Evolutionary conservation across 92 coral and sea anemone species (phyloP).

Genomic region (Palythoa grandis): DNA sequence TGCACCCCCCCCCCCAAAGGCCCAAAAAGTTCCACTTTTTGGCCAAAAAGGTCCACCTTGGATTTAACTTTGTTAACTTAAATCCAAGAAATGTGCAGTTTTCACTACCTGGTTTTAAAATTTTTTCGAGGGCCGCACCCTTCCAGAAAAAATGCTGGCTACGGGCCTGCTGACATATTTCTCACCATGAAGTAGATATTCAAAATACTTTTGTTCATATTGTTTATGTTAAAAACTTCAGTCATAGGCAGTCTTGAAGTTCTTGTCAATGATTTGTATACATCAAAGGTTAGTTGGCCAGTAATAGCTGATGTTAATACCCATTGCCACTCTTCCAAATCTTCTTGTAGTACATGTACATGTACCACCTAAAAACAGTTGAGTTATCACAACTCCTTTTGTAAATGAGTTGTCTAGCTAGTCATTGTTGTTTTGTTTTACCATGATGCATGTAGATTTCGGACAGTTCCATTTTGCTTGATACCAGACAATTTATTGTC

Average conservation of each 20-base stretch:
- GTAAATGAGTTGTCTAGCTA: slow-evolving; percentile 34
- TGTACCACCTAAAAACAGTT: slow-evolving; percentile 21
- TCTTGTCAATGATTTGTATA: slow-evolving; percentile 31
- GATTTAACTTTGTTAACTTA: slow-evolving; percentile 5
- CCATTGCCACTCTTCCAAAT: slow-evolving; percentile 34
- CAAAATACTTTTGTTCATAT: slow-evolving; percentile 32
- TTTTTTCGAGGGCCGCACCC: neutral
- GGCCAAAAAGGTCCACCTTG: slow-evolving; percentile 17
- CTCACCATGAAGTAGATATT: slow-evolving; percentile 14
- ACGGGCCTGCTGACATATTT: neutral
- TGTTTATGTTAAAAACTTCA: slow-evolving; percentile 37
- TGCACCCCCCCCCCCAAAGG: slow-evolving; percentile 8
- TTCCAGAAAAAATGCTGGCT: slow-evolving; percentile 1
- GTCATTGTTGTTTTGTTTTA: slow-evolving; percentile 28
- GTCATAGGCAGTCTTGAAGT: slow-evolving; percentile 38
- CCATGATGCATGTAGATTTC: slow-evolving; percentile 32
- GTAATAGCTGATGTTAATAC: slow-evolving; percentile 25
- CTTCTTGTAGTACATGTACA: slow-evolving; percentile 9
- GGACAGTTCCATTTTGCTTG: slow-evolving; percentile 30
- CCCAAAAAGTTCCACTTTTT: slow-evolving; percentile 1
- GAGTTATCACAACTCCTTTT: slow-evolving; percentile 26
- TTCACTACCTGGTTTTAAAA: slow-evolving; percentile 5
- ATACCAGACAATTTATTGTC: slow-evolving; percentile 19
- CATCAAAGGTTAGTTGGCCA: slow-evolving; percentile 33
- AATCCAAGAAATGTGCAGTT: slow-evolving; percentile 4